Evolutionary conservation across 2,888 invertebrate genomes (phyloP).

Genomic region (Carabus problematicus): DNA sequence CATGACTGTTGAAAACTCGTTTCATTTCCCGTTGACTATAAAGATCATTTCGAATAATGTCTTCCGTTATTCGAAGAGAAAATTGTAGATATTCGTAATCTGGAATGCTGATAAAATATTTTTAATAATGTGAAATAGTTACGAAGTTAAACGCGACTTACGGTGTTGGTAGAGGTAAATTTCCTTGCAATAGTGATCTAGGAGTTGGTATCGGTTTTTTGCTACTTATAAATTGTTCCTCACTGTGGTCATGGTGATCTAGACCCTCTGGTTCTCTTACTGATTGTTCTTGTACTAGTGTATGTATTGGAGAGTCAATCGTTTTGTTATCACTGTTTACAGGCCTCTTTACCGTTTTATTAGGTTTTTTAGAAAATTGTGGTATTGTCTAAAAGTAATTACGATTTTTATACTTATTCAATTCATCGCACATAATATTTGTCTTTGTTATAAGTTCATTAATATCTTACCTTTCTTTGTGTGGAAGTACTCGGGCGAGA

Average conservation of each 20-base stretch:
- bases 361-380: no score
- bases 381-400: no score
- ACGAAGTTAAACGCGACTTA: slow-evolving; percentile 10
- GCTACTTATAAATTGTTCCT: not conserved
- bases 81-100: slow-evolving; percentile 57
- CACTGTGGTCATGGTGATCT: not conserved
- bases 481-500: slow-evolving; percentile 39
- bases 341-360: no score
- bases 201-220: slow-evolving; percentile 26
- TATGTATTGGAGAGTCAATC: no score
- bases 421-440: no score
- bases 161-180: not conserved
- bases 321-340: no score
- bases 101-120: slow-evolving; percentile 43
- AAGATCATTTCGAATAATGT: slow-evolving; percentile 63
- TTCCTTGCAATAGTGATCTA: not conserved
- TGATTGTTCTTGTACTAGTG: not conserved
- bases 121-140: slow-evolving; percentile 4
- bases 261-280: not conserved
- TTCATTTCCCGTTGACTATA: slow-evolving; percentile 63
- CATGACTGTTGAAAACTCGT: slow-evolving; percentile 62
- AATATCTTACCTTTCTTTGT: slow-evolving; percentile 7
- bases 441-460: not conserved
- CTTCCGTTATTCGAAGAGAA: slow-evolving; percentile 62
- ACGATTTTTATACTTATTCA: no score